phyloP scores from a whole-genome alignment of 92 coral and sea anemone genomes.

The Pocillopora grandis region DNA sequence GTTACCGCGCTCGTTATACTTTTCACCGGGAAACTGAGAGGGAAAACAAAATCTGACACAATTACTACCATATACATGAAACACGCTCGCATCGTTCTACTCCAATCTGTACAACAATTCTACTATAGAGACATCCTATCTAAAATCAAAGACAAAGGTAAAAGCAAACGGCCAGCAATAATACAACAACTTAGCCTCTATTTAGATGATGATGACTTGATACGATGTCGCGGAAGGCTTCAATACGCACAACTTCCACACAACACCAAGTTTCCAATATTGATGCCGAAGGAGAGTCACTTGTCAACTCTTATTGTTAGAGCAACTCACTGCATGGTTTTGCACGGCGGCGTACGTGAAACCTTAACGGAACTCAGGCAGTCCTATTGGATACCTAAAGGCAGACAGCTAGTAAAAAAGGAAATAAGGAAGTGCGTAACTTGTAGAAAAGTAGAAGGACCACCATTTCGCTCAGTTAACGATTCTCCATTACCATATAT shows the following conservation, averaged over 20 bases:
- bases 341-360: constrained; percentile 49
- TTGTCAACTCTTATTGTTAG: constrained; percentile 40
- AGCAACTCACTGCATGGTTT: constrained; percentile 33
- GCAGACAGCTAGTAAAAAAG: constrained; percentile 49
- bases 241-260: constrained; percentile 35
- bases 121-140: constrained; percentile 30
- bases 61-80: constrained; percentile 43
- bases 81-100: constrained; percentile 40
- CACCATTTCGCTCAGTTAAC: constrained; percentile 28
- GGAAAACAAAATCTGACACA: constrained; percentile 4
- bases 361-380: constrained; percentile 60
- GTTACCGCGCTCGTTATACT: constrained; percentile 7
- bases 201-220: constrained; percentile 21
- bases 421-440: constrained; percentile 19
- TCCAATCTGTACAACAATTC: constrained; percentile 44
- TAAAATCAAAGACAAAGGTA: constrained; percentile 10
- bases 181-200: constrained; percentile 23
- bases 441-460: constrained; percentile 46
- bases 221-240: constrained; percentile 11
- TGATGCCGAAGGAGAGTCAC: constrained; percentile 35
- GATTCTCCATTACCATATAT: constrained; percentile 48
- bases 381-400: constrained; percentile 60
- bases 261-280: constrained; percentile 50
- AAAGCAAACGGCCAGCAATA: constrained; percentile 8
- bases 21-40: constrained; percentile 23